Base-by-base conservation (phyloP, 2,113 vertebrate genomes). In the Mastomys coucha region DNA sequence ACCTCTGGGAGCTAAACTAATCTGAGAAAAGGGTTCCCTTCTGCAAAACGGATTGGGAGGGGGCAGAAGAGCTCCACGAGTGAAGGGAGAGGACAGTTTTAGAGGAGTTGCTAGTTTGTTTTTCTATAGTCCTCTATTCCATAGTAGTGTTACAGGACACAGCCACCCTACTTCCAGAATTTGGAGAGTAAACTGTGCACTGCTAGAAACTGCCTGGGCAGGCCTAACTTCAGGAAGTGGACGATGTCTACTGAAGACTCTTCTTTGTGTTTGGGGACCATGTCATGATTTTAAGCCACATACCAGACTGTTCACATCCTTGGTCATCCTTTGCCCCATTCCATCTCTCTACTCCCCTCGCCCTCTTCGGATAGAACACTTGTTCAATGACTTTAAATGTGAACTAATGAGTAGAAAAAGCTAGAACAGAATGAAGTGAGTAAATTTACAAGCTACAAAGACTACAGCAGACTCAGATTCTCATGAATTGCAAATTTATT, bases 401-500 rank as follows among this genome's bases (percentile, higher is more conserved):
- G 76, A 56, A 33, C 31, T 51, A 84, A 76, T 69, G 51, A 28
- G 28, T 45, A 82, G 39, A 45, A 45, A 22, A n/a, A 90, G 42
- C 58, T 39, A 92, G 60, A 8, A 70, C 14, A 60, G 53, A 22
- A 80, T 1, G 22, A 24, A 81, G 81, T 12, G 72, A 63, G 77
- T 17, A 53, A 58, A 80, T 3, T 24, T 45, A 51, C n/a, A 94
- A 56, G 45, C 13, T 24, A 80, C 88, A 94, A 89, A 93, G 5
- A 94, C 56, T 31, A 9, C 53, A 24, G 90, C 60, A 96, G 75
- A 92, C 58, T 0, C 90, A 93, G 17, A 82, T 91, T 88, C 92
- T 97, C 95, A 95, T 86, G 91, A 95, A 89, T 89, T 73, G 93
- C 81, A 39, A 39, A 12, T 98, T 98, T 98, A 98, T 97, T 98